Evolutionary conservation across 2,888 invertebrate genomes (phyloP), one percentile per base, ranked within the genome.

Genomic region (Chrysomela aeneicollis): DNA sequence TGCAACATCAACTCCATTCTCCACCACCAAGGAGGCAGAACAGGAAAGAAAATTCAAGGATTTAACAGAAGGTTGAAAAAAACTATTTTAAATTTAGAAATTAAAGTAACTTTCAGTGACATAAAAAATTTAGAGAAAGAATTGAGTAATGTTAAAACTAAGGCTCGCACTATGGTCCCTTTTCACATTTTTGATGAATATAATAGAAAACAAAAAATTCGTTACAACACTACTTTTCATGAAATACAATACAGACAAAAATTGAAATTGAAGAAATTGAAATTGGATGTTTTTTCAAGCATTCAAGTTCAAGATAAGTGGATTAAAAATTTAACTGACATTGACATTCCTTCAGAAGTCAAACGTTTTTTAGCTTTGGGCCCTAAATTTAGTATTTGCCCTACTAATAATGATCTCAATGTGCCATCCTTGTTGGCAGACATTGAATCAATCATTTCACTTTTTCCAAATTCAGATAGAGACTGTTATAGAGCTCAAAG

Each of bases 261-360:
- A 17, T 50, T 54, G 10, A 59, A 66, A 35, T 53, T 59, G 8
- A n/a, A 49, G 1, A 61, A 55, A 12, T 47, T 58, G 47, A 57
- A 52, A 32, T 18, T 53, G 12, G 19, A 21, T 12, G 10, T 18
- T 37, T 19, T 42, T 8, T n/a, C 32, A 21, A 50, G 15, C 0
- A 32, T 32, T 15, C 26, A 42, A 18, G 5, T 46, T 57, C n/a
- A 63, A 55, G 49, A 53, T 5, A 35, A 53, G 17, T 66, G 68
- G 61, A 46, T 68, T 19, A 59, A 61, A 42, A 64, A 70, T 58
- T 49, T 59, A 4, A 67, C 69, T n/a, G 30, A 61, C 12, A 30
- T 62, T 17, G 42, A 62, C 9, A 49, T 69, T 51, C 66, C 69
- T 9, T 18, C 42, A n/a, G 53, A 69, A 32, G 42, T 69, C 5